Evolutionary conservation across 2,888 invertebrate species (phyloP).

Genomic region (Agrotis segetum): DNA sequence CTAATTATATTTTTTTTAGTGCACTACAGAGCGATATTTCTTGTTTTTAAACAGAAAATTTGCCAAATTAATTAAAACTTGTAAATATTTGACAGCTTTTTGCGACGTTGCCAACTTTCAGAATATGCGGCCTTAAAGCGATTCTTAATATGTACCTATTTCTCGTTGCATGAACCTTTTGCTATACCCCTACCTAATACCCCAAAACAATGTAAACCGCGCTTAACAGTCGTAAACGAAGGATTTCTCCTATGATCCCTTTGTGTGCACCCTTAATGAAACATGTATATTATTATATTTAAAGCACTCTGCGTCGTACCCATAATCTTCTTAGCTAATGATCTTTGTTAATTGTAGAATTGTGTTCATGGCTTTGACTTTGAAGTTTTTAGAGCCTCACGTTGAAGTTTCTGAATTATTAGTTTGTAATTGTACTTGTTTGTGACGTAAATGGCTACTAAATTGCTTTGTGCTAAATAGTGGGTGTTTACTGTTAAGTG

Average conservation of each 20-base stretch:
- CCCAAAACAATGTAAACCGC: conserved; percentile 52
- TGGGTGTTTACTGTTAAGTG: background rate
- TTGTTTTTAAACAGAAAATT: too few species aligned
- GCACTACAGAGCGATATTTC: too few species aligned
- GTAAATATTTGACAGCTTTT: too few species aligned
- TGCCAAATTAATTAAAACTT: too few species aligned
- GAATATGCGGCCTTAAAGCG: too few species aligned
- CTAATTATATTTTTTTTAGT: too few species aligned
- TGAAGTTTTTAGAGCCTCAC: conserved; percentile 41
- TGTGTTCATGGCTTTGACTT: conserved; percentile 50
- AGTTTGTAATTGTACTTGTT: conserved; percentile 29
- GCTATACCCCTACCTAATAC: background rate
- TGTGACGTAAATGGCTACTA: background rate
- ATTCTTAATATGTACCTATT: background rate
- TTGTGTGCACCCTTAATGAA: conserved; percentile 48
- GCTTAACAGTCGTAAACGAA: conserved; percentile 63
- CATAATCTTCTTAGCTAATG: conserved; percentile 46
- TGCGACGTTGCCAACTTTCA: too few species aligned
- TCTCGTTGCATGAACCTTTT: background rate
- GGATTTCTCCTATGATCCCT: conserved; percentile 57
- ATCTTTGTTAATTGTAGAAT: conserved; percentile 59
- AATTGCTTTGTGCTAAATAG: conserved; percentile 1
- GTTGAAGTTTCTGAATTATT: conserved; percentile 30
- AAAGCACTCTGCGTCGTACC: conserved; percentile 29
- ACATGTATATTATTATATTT: conserved; percentile 58